Evolutionary conservation across 1,140 invertebrate genomes (phyloP).

Genomic region (Ceratosolen fusciceps): DNA sequence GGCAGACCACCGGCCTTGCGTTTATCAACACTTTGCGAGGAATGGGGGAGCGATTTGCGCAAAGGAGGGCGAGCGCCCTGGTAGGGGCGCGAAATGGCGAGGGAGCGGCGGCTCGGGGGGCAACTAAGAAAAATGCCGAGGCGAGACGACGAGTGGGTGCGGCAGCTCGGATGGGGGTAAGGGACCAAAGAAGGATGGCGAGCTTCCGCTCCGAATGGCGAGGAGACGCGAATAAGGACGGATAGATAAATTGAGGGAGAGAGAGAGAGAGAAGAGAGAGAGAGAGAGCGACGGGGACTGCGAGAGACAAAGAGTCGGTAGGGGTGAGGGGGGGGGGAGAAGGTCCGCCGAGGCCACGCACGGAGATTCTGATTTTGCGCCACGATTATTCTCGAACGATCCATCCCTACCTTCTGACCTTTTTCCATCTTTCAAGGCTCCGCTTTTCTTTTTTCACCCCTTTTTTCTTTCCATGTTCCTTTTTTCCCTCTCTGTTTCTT

Average conservation of each 20-base stretch:
- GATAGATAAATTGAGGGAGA: background rate
- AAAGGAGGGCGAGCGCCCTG: slow-evolving; percentile 25
- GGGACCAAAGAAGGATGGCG: slow-evolving; percentile 3
- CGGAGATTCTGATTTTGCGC: slow-evolving; percentile 13
- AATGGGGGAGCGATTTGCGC: background rate
- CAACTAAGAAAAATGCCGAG: slow-evolving; percentile 52
- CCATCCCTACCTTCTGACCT: background rate
- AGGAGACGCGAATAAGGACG: background rate
- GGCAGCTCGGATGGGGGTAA: background rate
- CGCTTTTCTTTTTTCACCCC: background rate
- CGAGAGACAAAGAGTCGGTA: background rate
- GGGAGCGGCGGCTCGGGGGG: slow-evolving; percentile 31
- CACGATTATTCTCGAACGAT: slow-evolving; percentile 17
- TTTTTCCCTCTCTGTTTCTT: no score
- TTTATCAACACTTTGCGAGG: slow-evolving; percentile 46
- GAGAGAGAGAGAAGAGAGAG: background rate
- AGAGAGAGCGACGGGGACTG: background rate
- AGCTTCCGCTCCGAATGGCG: background rate
- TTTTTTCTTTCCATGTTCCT: background rate
- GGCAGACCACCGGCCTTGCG: slow-evolving; percentile 22
- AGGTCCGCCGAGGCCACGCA: background rate
- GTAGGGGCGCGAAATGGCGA: slow-evolving; percentile 39
- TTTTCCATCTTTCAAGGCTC: background rate
- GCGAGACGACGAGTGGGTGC: slow-evolving; percentile 16
- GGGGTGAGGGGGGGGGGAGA: background rate